Evolutionary conservation across 2,888 invertebrate genomes (phyloP).

Genomic region (Acrocyrtus sp.): DNA sequence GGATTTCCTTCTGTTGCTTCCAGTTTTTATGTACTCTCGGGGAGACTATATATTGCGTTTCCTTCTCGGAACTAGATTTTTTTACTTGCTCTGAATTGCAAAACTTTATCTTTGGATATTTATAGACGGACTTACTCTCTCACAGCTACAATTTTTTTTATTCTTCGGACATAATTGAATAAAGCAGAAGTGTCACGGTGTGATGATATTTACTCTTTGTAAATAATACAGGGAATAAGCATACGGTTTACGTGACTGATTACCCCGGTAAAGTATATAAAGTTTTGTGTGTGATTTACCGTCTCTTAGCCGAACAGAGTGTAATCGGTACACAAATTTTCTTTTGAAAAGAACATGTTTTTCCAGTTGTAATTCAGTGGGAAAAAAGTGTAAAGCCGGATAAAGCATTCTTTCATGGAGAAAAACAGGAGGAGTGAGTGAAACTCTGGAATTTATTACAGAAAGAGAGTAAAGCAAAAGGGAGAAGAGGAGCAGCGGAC

Average conservation of each 20-base stretch:
- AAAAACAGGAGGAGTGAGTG: slow-evolving; percentile 30
- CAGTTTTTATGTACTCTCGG: too few species aligned
- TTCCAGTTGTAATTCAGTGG: slow-evolving; percentile 6
- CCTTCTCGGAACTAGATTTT: too few species aligned
- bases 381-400: slow-evolving; percentile 26
- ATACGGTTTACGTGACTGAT: slow-evolving; percentile 21
- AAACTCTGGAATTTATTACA: slow-evolving; percentile 39
- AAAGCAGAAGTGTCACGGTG: background rate
- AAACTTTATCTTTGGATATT: too few species aligned
- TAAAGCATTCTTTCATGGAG: slow-evolving; percentile 34
- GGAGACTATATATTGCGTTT: too few species aligned
- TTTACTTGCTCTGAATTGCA: too few species aligned
- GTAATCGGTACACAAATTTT: background rate
- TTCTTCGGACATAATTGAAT: too few species aligned
- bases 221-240: slow-evolving; percentile 4
- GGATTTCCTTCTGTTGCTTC: too few species aligned
- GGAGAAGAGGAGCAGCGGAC: background rate
- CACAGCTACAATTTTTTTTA: too few species aligned
- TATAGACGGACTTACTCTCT: too few species aligned
- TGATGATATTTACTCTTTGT: slow-evolving; percentile 12
- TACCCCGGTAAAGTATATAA: slow-evolving; percentile 1
- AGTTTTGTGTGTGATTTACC: background rate
- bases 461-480: background rate
- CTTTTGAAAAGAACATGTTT: background rate
- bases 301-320: background rate